phyloP scores from a whole-genome alignment of 2,888 invertebrate species.

The Melipona bicolor region DNA sequence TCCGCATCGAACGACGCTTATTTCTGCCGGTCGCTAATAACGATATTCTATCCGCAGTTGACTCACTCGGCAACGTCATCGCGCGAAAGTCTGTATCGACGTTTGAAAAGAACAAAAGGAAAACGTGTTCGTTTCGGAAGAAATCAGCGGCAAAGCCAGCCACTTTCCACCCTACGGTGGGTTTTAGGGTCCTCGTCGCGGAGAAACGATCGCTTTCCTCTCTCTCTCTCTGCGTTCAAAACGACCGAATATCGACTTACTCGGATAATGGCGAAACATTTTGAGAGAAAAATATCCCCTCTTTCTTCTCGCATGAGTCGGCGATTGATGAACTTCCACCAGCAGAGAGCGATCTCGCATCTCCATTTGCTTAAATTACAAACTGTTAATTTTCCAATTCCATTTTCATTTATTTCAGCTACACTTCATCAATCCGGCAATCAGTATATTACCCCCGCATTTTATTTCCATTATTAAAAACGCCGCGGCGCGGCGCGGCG shows the following conservation, averaged over 20 bases:
- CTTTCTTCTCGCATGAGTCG: not conserved
- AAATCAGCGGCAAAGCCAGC: not conserved
- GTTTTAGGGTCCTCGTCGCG: slow-evolving; percentile 11
- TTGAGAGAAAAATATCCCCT: not conserved
- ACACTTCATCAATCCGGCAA: not conserved
- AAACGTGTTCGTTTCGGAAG: not conserved
- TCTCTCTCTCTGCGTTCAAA: not conserved
- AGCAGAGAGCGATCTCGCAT: not conserved
- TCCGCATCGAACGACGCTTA: slow-evolving; percentile 37
- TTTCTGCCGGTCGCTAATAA: slow-evolving; percentile 21
- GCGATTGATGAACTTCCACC: not conserved
- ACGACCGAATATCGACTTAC: not conserved
- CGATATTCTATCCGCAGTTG: slow-evolving; percentile 47
- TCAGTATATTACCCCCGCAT: slow-evolving; percentile 9
- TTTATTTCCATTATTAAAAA: slow-evolving; percentile 16
- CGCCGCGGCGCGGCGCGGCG: not conserved
- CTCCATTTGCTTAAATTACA: slow-evolving; percentile 18
- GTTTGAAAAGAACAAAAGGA: not conserved
- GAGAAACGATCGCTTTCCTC: not conserved
- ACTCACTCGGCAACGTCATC: slow-evolving; percentile 23
- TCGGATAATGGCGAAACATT: not conserved
- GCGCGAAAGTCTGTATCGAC: not conserved
- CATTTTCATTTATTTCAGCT: slow-evolving; percentile 5
- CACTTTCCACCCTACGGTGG: not conserved
- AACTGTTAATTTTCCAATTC: slow-evolving; percentile 7